Base-by-base conservation (phyloP, 2,113 vertebrate species). In the Rhea pennata region DNA sequence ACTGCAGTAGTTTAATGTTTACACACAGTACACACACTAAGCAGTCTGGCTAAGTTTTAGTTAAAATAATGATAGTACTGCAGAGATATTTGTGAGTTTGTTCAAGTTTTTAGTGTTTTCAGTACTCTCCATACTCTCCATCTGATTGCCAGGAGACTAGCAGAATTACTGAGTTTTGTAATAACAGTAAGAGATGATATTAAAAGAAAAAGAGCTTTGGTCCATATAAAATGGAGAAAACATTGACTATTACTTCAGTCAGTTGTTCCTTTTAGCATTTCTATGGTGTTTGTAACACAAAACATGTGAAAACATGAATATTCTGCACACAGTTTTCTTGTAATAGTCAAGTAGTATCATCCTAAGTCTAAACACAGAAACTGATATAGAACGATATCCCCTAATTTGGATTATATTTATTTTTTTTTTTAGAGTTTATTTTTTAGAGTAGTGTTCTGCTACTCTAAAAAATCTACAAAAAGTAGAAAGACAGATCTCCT, bases 401-500 rank as follows among this genome's bases (percentile, higher is more conserved):
- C 5, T 54, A 21, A 8, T 66, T 44, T 33, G 10, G 64, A 48
- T 6, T n/a, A 0, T 11, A 51, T 40, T n/a, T 80, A 8, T 21
- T 81, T 81, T 39, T 56, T 36, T 36, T 36, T 36, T 36, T 36
- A 36, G 36, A 36, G 36, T 36, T 36, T 36, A 36, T 36, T 36
- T 36, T 76, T 81, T 84, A 46, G 3, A 29, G 11, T 8, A 67
- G 2, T 40, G 8, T 62, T 93, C 74, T 36, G 36, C 36, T 36
- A 36, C 36, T 36, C 36, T 36, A 36, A 36, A 36, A 36, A 36
- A 36, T 36, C 44, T 70, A 77, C 4, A 61, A 84, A 77, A 92
- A 76, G 82, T 36, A 92, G 83, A 72, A 83, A 96, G 82, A 88
- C 59, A 84, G 82, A 74, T 94, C 83, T 78, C 46, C 82, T 65